Base-by-base conservation (phyloP, 2,797 vertebrate species). In the Otus scops region DNA sequence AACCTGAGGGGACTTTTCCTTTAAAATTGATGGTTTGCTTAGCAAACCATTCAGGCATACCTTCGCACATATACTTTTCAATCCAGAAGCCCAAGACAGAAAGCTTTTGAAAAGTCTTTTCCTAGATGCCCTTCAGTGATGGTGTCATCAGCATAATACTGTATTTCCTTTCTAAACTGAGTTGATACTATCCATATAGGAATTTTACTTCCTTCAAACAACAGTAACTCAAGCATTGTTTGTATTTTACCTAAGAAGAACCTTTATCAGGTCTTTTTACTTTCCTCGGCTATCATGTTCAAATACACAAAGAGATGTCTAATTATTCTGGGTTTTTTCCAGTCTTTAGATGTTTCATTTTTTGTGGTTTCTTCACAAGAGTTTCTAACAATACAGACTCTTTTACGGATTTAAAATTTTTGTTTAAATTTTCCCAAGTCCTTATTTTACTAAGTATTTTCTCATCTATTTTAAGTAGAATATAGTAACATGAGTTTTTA, bases 231-330 rank as follows among this genome's bases (percentile, higher is more conserved):
- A 51, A 54, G 13, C 3, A 36, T 13, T 45, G 8, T 12, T 89
- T 61, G 20, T 6, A 47, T 51, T 92, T 93, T 54, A 70, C 12
- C 5, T n/a, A 77, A 74, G 24, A 2, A 74, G 3, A 2, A 53
- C 27, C 26, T 92, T 89, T 76, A 61, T 6, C 4, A 20, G 4
- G 3, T 54, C 8, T 8, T 91, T 56, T 76, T 59, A 26, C 5
- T 16, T 73, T 90, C 9, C 12, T 73, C 5, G 1, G 12, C 16
- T 93, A 21, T 63, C 41, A 23, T 11, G 36, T 70, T 86, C 27
- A 71, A 60, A 47, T 3, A 56, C 48, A 39, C 0, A 0, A 76
- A 5, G 7, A 51, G 4, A 19, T n/a, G 1, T 51, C 65, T 30
- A 53, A 83, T 34, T 50, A 38, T 70, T 84, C 67, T 48, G 9